Conservation (phyloP, 1,140 invertebrate species). For the Diprion similis region DNA sequence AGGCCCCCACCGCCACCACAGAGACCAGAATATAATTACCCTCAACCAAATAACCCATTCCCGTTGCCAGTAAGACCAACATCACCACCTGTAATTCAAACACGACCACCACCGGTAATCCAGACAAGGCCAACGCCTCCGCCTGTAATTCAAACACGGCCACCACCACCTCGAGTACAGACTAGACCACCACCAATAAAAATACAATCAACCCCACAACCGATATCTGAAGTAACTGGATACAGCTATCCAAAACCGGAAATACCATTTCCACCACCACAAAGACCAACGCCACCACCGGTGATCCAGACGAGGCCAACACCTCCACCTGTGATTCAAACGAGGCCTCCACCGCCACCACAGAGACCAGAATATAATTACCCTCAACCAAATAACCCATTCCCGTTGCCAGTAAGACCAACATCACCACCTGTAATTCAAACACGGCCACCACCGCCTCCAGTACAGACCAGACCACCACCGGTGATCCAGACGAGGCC, state of each 20-base stretch:
- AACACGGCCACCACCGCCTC: slow-evolving; percentile 19
- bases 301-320: slow-evolving; percentile 19
- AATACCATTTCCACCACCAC: slow-evolving; percentile 23
- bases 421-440: slow-evolving; percentile 11
- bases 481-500: slow-evolving; percentile 20
- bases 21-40: not conserved
- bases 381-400: slow-evolving; percentile 18
- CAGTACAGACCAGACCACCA: slow-evolving; percentile 17
- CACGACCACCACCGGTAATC: slow-evolving; percentile 18
- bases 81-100: slow-evolving; percentile 16
- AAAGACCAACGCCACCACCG: slow-evolving; percentile 20
- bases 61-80: slow-evolving; percentile 20
- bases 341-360: slow-evolving; percentile 16
- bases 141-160: not conserved
- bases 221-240: slow-evolving; percentile 10
- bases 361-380: slow-evolving; percentile 25
- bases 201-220: slow-evolving; percentile 17
- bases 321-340: slow-evolving; percentile 9
- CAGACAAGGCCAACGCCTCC: slow-evolving; percentile 25
- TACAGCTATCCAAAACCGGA: slow-evolving; percentile 27
- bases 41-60: not conserved
- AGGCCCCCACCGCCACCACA: slow-evolving; percentile 20
- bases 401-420: slow-evolving; percentile 5
- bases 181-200: slow-evolving; percentile 15
- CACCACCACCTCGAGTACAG: slow-evolving; percentile 21